These are phyloP conservation scores for Gymnobelideus leadbeateri DNA, from an alignment of 2,113 vertebrate genomes.

Conservation along the genomic window DNA sequence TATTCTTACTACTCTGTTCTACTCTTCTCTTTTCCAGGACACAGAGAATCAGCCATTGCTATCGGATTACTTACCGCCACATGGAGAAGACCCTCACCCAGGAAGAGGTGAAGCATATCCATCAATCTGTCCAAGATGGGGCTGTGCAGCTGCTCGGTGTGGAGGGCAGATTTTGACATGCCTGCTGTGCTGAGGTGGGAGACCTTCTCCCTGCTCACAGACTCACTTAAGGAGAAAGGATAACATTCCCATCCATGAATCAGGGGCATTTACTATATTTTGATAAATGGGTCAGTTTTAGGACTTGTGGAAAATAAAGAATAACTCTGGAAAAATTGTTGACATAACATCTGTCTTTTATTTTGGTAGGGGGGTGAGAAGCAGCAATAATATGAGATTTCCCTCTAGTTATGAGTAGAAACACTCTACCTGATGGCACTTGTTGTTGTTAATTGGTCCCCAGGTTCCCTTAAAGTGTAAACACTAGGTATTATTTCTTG, in stretches of 20 bases:
- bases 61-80: slow-evolving; percentile 93
- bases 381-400: slow-evolving; percentile 42
- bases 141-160: slow-evolving; percentile 89
- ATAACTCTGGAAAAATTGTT: slow-evolving; percentile 70
- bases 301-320: slow-evolving; percentile 80
- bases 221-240: neutral
- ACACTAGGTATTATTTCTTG: slow-evolving; percentile 71
- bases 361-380: slow-evolving; percentile 57
- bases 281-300: slow-evolving; percentile 54
- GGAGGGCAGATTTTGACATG: slow-evolving; percentile 89
- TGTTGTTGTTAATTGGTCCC: slow-evolving; percentile 78
- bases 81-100: slow-evolving; percentile 93
- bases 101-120: slow-evolving; percentile 88
- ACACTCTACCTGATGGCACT: slow-evolving; percentile 62
- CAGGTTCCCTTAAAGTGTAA: slow-evolving; percentile 76
- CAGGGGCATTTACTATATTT: accelerated
- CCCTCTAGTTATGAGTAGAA: slow-evolving; percentile 67
- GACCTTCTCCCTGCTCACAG: accelerated
- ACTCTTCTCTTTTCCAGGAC: slow-evolving; percentile 84
- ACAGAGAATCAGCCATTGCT: slow-evolving; percentile 92
- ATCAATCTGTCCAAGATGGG: slow-evolving; percentile 86
- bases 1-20: neutral
- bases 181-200: accelerated
- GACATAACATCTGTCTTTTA: slow-evolving; percentile 53
- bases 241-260: neutral